Conservation (phyloP, 2,888 invertebrate genomes). For the Tribolium freemani region DNA sequence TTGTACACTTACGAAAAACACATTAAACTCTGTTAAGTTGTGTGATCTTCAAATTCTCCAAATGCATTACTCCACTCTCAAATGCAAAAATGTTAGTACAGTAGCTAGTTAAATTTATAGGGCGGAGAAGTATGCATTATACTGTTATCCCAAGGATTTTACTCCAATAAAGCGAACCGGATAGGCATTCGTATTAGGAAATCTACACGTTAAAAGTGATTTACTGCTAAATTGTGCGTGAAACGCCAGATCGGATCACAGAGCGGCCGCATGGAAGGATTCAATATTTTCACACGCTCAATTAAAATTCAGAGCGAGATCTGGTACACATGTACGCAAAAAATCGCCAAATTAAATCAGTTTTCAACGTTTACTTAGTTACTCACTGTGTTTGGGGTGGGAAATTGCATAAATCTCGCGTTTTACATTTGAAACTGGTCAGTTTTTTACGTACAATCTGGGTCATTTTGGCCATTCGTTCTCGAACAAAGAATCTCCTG, state of each 20-base stretch:
- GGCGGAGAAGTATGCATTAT: conserved; percentile 19
- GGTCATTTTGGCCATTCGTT: conserved; percentile 6
- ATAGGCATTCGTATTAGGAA: conserved; percentile 32
- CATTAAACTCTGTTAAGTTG: conserved; percentile 15
- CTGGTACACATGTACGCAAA: background rate
- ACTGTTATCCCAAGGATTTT: conserved; percentile 36
- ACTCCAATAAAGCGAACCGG: conserved; percentile 31
- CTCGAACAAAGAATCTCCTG: conserved; percentile 1
- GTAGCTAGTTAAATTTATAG: conserved; percentile 20
- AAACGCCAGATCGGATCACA: conserved; percentile 31
- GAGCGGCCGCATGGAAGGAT: conserved; percentile 3
- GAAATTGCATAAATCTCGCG: too few species aligned
- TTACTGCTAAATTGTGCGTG: conserved; percentile 38
- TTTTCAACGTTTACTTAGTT: too few species aligned
- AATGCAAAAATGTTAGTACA: conserved; percentile 21
- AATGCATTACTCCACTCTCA: background rate
- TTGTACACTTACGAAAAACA: conserved; percentile 17
- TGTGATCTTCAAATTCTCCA: too few species aligned
- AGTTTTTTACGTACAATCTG: conserved; percentile 3
- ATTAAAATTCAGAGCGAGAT: conserved; percentile 3
- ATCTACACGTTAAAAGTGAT: conserved; percentile 40
- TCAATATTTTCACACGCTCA: conserved; percentile 9
- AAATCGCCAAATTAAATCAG: background rate
- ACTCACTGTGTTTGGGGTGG: too few species aligned
- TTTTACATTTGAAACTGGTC: background rate